Base-by-base conservation (phyloP, 2,113 vertebrate genomes). In the Phocoena sinus region DNA sequence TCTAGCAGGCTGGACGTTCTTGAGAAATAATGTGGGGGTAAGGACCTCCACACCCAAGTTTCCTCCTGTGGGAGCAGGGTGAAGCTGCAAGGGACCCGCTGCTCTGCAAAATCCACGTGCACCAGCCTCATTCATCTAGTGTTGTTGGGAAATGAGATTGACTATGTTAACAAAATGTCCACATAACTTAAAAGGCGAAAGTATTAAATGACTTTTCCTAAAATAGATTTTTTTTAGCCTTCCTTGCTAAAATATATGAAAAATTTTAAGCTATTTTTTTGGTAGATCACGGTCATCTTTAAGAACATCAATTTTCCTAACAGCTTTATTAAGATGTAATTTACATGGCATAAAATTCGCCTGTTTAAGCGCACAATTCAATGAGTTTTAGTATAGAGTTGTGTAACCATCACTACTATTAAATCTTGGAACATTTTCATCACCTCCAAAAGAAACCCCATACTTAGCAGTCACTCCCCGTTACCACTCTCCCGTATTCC, bases 381-480 rank as follows among this genome's bases (percentile, higher is more conserved):
- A 0, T 70, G 12, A 71, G 41, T 81, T 93, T 89, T 77, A 44
- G 28, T 80, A 23, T 80, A 60, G 15, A 53, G 15, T 33, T 74
- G 65, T 74, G 1, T 85, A 62, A 73, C 36, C 8, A 47, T 56
- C 33, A 71, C 17, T 14, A 26, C 70, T 74, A 77, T 25, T 15
- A 79, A 90, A 70, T 77, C 82, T 62, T 95, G 76, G n/a, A 82
- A 65, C 6, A 38, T 63, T 80, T 95, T 53, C 56, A 31, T 81
- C 12, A 82, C 5, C 17, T n/a, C 6, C 0, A 28, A 81, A 86
- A 77, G 73, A 82, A 90, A 90, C 3, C 26, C 20, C 20, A 15
- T 70, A 47, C 26, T 79, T 38, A 65, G 21, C 28, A 70, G 28
- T 77, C 53, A 50, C 10, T 87, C 18, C 11, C 44, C 2, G 10